phyloP scores from a whole-genome alignment of 2,888 invertebrate genomes.

The Odontocolon sp. region DNA sequence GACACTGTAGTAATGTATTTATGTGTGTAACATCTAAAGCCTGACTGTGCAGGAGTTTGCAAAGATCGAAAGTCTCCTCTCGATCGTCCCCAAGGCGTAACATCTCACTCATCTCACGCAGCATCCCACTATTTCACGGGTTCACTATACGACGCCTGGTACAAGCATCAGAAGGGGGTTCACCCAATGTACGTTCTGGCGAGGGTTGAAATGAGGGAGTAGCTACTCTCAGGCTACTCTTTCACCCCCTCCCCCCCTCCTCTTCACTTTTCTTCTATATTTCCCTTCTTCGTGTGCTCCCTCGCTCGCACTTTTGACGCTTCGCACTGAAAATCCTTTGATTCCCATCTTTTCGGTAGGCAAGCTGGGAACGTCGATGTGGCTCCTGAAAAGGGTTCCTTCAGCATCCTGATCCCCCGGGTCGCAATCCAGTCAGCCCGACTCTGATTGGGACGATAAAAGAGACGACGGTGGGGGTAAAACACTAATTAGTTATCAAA shows the following conservation, averaged over 20 bases:
- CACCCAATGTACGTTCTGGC: slow-evolving; percentile 39
- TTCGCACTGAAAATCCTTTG: slow-evolving; percentile 79
- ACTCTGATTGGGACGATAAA: slow-evolving; percentile 79
- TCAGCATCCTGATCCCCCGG: slow-evolving; percentile 33
- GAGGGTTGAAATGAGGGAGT: slow-evolving; percentile 60
- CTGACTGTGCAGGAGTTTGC: no score
- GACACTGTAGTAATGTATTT: no score
- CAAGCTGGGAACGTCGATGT: slow-evolving; percentile 59
- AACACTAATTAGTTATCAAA: slow-evolving; percentile 85
- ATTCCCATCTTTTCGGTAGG: slow-evolving; percentile 77
- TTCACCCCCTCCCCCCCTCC: slow-evolving; percentile 36
- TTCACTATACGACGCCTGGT: slow-evolving; percentile 12
- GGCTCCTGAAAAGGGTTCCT: slow-evolving; percentile 56
- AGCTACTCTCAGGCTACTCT: slow-evolving; percentile 63
- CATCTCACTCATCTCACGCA: slow-evolving; percentile 21
- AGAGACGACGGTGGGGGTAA: slow-evolving; percentile 78
- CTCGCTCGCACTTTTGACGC: slow-evolving; percentile 75
- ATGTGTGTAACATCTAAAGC: no score
- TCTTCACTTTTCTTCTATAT: slow-evolving; percentile 35
- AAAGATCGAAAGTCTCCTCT: slow-evolving; percentile 57
- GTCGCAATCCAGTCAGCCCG: neutral
- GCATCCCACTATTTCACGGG: slow-evolving; percentile 29
- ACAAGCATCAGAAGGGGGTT: slow-evolving; percentile 24
- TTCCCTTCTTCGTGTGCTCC: slow-evolving; percentile 48
- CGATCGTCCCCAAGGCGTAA: slow-evolving; percentile 56